phyloP scores from a whole-genome alignment of 2,888 invertebrate genomes.

The Aromia moschata region DNA sequence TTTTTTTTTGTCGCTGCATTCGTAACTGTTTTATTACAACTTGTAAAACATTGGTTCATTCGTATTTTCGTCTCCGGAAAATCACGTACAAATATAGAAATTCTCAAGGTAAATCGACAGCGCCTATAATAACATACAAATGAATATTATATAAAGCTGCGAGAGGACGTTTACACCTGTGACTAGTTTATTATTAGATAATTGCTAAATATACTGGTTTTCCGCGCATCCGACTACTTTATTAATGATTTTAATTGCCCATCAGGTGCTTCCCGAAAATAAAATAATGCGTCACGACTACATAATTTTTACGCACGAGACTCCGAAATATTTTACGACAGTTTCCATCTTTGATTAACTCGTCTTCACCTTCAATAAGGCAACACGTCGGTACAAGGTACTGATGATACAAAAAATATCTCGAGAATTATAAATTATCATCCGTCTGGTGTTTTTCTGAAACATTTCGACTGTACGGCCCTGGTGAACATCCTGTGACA shows the following conservation, averaged over 20 bases:
- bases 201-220: constrained; percentile 5
- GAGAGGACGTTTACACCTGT: constrained; percentile 7
- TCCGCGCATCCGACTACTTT: background rate
- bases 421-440: no score
- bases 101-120: constrained; percentile 8
- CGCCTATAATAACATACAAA: background rate
- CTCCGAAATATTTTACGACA: no score
- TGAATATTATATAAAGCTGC: no score
- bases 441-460: no score
- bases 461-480: no score
- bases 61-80: constrained; percentile 5
- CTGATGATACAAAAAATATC: no score
- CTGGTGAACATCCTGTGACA: no score
- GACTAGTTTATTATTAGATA: constrained; percentile 3
- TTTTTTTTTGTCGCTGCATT: no score
- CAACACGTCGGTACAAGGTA: no score
- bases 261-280: background rate
- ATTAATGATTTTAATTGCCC: background rate
- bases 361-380: no score
- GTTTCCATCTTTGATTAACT: no score
- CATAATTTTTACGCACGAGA: background rate
- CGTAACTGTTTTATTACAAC: no score
- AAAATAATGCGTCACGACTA: constrained; percentile 2
- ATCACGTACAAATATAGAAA: constrained; percentile 1
- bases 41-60: constrained; percentile 12